phyloP scores from a whole-genome alignment of 2,888 invertebrate genomes.

The Lutraria lutraria region DNA sequence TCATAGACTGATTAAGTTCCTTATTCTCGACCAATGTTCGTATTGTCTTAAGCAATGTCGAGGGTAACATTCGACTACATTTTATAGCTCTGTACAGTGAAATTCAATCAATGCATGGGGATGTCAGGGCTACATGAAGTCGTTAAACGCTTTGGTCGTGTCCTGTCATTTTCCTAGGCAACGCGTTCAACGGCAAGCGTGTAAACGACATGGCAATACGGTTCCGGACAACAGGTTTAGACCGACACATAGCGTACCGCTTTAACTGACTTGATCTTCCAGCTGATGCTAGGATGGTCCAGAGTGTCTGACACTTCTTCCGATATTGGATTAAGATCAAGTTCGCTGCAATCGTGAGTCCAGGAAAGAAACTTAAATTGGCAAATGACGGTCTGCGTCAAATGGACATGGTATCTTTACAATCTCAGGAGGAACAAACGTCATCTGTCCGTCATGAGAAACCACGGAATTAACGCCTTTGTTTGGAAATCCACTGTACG shows the following conservation, averaged over 20 bases:
- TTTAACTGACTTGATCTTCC: neutral
- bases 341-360: neutral
- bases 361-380: neutral
- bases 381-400: neutral
- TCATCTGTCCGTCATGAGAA: neutral
- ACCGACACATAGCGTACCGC: neutral
- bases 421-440: neutral
- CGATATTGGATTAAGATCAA: neutral
- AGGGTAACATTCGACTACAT: too few species aligned
- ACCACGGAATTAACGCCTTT: neutral
- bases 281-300: neutral
- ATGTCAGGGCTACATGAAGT: too few species aligned
- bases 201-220: too few species aligned
- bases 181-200: too few species aligned
- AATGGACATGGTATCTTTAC: neutral
- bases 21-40: too few species aligned
- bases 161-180: too few species aligned
- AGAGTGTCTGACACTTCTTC: neutral
- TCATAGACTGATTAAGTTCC: too few species aligned
- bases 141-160: too few species aligned
- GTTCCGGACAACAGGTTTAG: too few species aligned
- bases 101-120: too few species aligned
- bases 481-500: neutral
- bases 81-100: too few species aligned
- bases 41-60: too few species aligned